phyloP scores from a whole-genome alignment of 2,113 vertebrate species.

The Oreochromis spilurus region DNA sequence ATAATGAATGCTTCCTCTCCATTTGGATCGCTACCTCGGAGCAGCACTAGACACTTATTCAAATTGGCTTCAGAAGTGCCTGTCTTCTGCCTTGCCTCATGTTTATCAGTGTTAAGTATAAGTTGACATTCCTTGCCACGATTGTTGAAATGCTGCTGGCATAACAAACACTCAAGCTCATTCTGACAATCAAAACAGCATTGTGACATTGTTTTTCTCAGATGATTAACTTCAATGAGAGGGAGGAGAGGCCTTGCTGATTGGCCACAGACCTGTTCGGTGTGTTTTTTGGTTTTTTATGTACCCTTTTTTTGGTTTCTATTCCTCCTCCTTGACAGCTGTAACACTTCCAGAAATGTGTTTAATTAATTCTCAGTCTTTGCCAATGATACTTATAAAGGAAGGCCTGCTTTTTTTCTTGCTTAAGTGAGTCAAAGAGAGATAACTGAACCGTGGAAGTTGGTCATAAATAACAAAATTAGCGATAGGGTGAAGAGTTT shows the following conservation, averaged over 20 bases:
- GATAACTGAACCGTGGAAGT: neutral
- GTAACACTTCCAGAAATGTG: neutral
- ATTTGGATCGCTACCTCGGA: neutral
- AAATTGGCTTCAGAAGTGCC: neutral
- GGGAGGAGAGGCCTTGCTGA: neutral
- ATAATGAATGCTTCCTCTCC: neutral
- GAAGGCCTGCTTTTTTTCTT: neutral
- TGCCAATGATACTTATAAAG: neutral
- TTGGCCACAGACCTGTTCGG: neutral
- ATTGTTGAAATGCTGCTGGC: neutral
- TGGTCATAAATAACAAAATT: conserved; percentile 6
- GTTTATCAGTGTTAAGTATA: neutral
- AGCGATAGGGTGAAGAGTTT: neutral
- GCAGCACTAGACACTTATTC: neutral
- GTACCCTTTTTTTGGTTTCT: neutral
- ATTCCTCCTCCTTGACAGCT: neutral
- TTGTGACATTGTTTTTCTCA: neutral
- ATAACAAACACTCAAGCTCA: neutral
- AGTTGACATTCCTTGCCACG: neutral
- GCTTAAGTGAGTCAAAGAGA: neutral
- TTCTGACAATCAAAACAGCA: neutral
- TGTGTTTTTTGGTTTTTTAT: neutral
- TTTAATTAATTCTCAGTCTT: neutral
- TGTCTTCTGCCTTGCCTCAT: neutral
- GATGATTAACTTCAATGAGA: neutral